Conservation (phyloP, 1,140 invertebrate species). For the Calosoma granatense region DNA sequence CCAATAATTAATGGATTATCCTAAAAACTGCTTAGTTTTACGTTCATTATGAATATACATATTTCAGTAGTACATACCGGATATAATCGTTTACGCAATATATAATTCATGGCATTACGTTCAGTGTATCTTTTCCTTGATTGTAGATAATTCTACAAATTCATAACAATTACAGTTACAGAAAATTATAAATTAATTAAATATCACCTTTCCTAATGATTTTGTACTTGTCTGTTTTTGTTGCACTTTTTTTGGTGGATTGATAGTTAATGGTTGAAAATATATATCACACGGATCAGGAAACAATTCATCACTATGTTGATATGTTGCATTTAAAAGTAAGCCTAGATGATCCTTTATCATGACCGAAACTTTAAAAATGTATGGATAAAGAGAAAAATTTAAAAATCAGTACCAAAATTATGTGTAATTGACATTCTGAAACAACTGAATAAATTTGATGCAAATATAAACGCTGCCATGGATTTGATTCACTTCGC, state of each 20-base stretch:
- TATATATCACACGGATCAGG: constrained; percentile 46
- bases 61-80: no score
- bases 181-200: no score
- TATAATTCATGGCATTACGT: no score
- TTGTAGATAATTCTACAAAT: background rate
- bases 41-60: no score
- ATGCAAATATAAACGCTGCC: constrained; percentile 47
- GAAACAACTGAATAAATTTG: constrained; percentile 48
- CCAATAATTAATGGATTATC: constrained; percentile 43
- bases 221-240: constrained; percentile 27
- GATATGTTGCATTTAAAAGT: constrained; percentile 44
- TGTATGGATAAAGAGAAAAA: no score
- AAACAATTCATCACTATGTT: constrained; percentile 47
- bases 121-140: background rate
- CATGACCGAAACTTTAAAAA: constrained; percentile 23
- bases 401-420: no score
- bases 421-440: constrained; percentile 37
- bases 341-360: constrained; percentile 51
- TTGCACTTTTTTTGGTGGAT: no score
- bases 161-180: no score
- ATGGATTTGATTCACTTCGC: constrained; percentile 31
- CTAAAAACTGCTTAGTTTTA: no score
- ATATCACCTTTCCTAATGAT: background rate
- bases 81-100: no score
- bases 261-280: constrained; percentile 46